phyloP scores from a whole-genome alignment of 2,888 invertebrate genomes.

The Neuroscelio doddi region DNA sequence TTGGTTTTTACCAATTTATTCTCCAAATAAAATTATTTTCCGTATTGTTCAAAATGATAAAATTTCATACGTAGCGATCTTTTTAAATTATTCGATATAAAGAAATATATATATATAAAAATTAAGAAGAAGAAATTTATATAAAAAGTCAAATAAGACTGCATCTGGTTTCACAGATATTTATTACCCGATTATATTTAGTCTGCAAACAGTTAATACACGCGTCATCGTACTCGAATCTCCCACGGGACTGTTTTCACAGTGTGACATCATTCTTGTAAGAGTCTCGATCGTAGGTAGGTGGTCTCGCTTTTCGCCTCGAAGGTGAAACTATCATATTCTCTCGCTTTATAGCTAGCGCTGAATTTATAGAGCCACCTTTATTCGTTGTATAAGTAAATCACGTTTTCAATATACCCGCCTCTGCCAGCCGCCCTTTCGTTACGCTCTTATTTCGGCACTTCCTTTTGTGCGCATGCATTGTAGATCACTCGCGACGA shows the following conservation, averaged over 20 bases:
- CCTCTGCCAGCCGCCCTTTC: conserved; percentile 10
- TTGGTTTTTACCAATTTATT: no score
- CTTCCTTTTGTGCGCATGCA: conserved; percentile 11
- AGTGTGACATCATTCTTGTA: neutral
- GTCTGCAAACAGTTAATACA: conserved; percentile 7
- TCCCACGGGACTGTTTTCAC: conserved; percentile 3
- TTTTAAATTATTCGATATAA: no score
- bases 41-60: no score
- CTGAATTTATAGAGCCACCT: conserved; percentile 36
- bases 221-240: neutral
- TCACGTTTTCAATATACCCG: conserved; percentile 44
- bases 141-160: no score
- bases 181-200: neutral
- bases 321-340: conserved; percentile 2
- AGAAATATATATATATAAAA: no score
- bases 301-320: conserved; percentile 7
- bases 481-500: conserved; percentile 7
- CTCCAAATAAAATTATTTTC: no score
- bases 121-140: no score
- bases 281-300: conserved; percentile 1
- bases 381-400: conserved; percentile 37
- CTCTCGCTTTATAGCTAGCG: neutral
- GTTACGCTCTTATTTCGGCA: conserved; percentile 13
- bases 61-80: no score
- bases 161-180: conserved; percentile 3